Base-by-base conservation (phyloP, 2,888 invertebrate genomes). In the Selenia dentaria region DNA sequence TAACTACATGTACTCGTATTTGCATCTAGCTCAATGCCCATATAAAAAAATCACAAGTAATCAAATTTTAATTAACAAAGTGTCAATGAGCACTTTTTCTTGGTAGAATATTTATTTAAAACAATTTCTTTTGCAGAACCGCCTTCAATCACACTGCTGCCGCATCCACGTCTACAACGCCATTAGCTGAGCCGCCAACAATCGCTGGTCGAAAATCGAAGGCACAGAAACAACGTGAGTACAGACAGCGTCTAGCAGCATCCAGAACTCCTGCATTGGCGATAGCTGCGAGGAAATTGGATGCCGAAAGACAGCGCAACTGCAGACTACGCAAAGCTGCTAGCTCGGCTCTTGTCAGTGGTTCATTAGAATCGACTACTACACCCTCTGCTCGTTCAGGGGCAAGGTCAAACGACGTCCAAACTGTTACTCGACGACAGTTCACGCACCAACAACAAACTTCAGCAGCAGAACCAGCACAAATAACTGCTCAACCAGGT, bases 41-140 rank as follows among this genome's bases (percentile, higher is more conserved):
- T n/a, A n/a, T n/a, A n/a, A n/a, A n/a, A n/a, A n/a, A n/a, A n/a
- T n/a, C n/a, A n/a, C n/a, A n/a, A n/a, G n/a, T n/a, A n/a, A n/a
- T n/a, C n/a, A n/a, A n/a, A n/a, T n/a, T n/a, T n/a, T n/a, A n/a
- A n/a, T n/a, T n/a, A n/a, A n/a, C n/a, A n/a, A n/a, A n/a, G n/a
- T n/a, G n/a, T n/a, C n/a, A n/a, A n/a, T n/a, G n/a, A n/a, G n/a
- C n/a, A n/a, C n/a, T n/a, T n/a, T n/a, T n/a, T n/a, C n/a, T n/a
- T n/a, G n/a, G n/a, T n/a, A n/a, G n/a, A n/a, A n/a, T n/a, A n/a
- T n/a, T n/a, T n/a, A n/a, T n/a, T n/a, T n/a, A n/a, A n/a, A n/a
- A 59, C 51, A 32, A 59, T 59, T 59, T n/a, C 40, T 61, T 62
- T 62, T 54, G 54, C 61, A 59, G 62, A 62, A 61, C 52, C 38